Evolutionary conservation across 2,113 vertebrate genomes (phyloP), one percentile per base, ranked within the genome.

Genomic region (Noturus placidus): DNA sequence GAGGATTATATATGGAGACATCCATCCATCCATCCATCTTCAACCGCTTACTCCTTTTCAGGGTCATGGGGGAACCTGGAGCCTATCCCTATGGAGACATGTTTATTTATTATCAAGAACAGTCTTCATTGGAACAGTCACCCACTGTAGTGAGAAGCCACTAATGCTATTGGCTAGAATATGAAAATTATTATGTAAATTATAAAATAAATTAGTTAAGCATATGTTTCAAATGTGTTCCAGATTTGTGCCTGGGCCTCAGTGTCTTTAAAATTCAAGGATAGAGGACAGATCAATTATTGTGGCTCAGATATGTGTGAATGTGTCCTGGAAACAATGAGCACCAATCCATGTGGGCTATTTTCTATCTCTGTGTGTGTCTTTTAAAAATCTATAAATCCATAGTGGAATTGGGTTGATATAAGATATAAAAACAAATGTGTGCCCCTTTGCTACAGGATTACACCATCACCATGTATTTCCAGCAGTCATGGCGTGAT

Each of bases 381-480:
- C 15, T 56, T 56, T 56, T 61, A 61, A 7, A n/a, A n/a, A 65
- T 65, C 11, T 35, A 19, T 8, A 70, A 70, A 35, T 70, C 2
- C 15, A 35, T 19, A 35, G 30, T 35, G 63, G 13, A 30, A 13
- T 30, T 67, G 3, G n/a, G n/a, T n/a, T 67, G 63, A 30, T 30
- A 4, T 70, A 70, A 20, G 30, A 52, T 50, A 77, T 35, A 82
- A 46, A 82, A 42, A 35, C 4, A 77, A 77, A 77, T 70, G 38
- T 85, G 25, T 78, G 5, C 85, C 56, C 87, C 57, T 79, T 52
- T 79, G 67, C 88, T 38, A 25, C 93, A 99, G 97, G 97, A 98
- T 92, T 99, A 99, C 90, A 99, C 97, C 76, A 95, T 99, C 91
- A 98, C 97, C 91, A 98, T 98, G 97, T 99, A 98, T 91, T 98